Base-by-base conservation (phyloP, 2,113 vertebrate genomes). In the Erinaceus europaeus region DNA sequence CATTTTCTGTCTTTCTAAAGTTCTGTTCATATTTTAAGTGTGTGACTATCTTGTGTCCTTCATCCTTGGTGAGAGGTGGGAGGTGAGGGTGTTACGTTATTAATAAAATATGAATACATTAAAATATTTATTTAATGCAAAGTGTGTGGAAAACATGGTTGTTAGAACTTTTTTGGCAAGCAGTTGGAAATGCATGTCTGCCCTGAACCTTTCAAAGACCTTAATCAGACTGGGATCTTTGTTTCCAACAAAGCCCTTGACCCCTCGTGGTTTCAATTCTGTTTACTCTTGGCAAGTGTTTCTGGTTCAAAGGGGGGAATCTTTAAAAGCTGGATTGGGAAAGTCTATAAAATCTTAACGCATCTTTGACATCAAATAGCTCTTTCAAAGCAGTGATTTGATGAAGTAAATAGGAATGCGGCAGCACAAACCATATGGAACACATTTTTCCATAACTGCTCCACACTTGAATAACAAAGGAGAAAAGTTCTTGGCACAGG, bases 271-370 rank as follows among this genome's bases (percentile, higher is more conserved):
- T 91, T 94, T 94, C 6, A 27, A 71, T 86, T 94, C 89, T 96
- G 92, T 95, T 96, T 96, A 94, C 85, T 91, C 93, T 94, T 93
- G 71, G 92, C 75, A 89, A 91, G 89, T 36, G 17, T 90, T 84
- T 84, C 21, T 59, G 91, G 92, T 95, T 96, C 95, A 95, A 94
- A 96, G 93, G 83, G n/a, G 78, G 88, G 93, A 89, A 72, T 81
- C 92, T 89, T 93, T 91, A 85, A 94, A 94, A 95, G 91, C 89
- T 34, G 86, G 59, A 59, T 85, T 84, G 93, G 91, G 53, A 88
- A 84, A 78, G 89, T 86, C 94, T 93, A 94, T 94, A 94, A 93
- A 96, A 96, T 95, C 93, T 91, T 93, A 96, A 95, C 77, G 78
- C 92, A 90, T 95, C 93, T 91, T 93, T 91, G 92, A 94, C 94